Evolutionary conservation across 2,888 invertebrate genomes (phyloP), one percentile per base, ranked within the genome.

Genomic region (Scrobipalpa costella): DNA sequence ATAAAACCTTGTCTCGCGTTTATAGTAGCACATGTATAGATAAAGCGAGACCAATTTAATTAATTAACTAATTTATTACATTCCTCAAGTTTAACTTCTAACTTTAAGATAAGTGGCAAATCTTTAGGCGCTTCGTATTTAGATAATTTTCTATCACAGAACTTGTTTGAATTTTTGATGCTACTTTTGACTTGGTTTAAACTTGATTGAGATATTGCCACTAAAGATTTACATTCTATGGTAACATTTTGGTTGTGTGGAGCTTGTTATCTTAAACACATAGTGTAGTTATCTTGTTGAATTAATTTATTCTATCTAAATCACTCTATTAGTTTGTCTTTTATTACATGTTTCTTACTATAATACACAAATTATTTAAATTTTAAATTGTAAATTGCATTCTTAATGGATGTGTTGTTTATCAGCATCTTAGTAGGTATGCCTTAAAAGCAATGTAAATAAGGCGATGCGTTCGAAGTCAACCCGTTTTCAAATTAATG

Each of bases 21-120:
- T 79, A 77, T 79, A 70, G 78, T 75, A 76, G 75, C 79, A 67
- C 71, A 71, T 73, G 72, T 75, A 71, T 71, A 76, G 80, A 83
- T 81, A 78, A 79, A 77, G 74, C 71, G 67, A 71, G 71, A 69
- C 76, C 77, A 82, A 83, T 86, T 80, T 83, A 79, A 79, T 78
- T 83, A 83, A 81, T 82, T 80, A 78, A 78, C 75, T 78, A 80
- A 83, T 80, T 60, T 63, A 65, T 60, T 59, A 60, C 44, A 33
- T 33, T 15, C 47, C 44, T 40, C n/a, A 27, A 21, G 27, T n/a
- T 49, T 40, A 47, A 49, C 61, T 49, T 2, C 21, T 17, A 50
- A 33, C 34, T 34, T 50, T 50, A 17, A 60, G 57, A 59, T 59
- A 61, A 61, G 38, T 61, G 47, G 61, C 61, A 52, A 61, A 61